phyloP scores from a whole-genome alignment of 1,140 invertebrate genomes.

The Antheraea mylitta region DNA sequence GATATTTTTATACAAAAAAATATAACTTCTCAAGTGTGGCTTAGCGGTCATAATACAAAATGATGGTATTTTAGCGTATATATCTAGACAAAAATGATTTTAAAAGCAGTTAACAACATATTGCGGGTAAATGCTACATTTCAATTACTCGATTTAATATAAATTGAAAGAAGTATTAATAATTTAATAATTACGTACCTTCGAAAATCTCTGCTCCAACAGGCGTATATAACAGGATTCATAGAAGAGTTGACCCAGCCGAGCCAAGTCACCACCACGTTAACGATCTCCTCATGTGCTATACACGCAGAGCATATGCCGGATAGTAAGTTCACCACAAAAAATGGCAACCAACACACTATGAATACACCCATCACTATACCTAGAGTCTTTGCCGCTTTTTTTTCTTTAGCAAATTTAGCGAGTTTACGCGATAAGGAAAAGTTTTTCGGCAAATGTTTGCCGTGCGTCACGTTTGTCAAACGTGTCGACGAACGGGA shows the following conservation, averaged over 20 bases:
- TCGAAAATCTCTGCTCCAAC: conserved; percentile 97
- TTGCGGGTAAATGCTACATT: too few relatives aligned
- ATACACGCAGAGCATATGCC: conserved; percentile 94
- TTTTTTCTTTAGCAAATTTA: conserved; percentile 97
- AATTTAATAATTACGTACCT: conserved; percentile 81
- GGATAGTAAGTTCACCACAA: conserved; percentile 95
- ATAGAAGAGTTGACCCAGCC: conserved; percentile 99
- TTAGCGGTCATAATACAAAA: too few relatives aligned
- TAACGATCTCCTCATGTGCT: conserved; percentile 92
- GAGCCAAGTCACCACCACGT: conserved; percentile 97
- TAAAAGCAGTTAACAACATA: too few relatives aligned
- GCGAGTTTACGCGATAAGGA: conserved; percentile 93
- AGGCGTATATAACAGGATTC: conserved; percentile 98
- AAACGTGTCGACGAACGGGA: conserved; percentile 81
- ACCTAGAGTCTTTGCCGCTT: conserved; percentile 96
- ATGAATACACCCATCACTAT: conserved; percentile 99
- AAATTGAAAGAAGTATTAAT: conserved; percentile 5
- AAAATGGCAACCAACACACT: conserved; percentile 98
- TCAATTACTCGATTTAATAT: not conserved
- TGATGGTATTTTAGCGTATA: too few relatives aligned
- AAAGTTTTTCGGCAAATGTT: conserved; percentile 88
- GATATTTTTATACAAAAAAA: too few relatives aligned
- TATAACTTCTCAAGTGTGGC: too few relatives aligned
- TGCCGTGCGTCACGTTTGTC: conserved; percentile 69
- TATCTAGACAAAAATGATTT: too few relatives aligned